Percentiles rank a stretch among this genome's conserved stretches.
phyloP scores from a whole-genome alignment of 2,797 vertebrate species.

The Hippopotamyrus pictus region DNA sequence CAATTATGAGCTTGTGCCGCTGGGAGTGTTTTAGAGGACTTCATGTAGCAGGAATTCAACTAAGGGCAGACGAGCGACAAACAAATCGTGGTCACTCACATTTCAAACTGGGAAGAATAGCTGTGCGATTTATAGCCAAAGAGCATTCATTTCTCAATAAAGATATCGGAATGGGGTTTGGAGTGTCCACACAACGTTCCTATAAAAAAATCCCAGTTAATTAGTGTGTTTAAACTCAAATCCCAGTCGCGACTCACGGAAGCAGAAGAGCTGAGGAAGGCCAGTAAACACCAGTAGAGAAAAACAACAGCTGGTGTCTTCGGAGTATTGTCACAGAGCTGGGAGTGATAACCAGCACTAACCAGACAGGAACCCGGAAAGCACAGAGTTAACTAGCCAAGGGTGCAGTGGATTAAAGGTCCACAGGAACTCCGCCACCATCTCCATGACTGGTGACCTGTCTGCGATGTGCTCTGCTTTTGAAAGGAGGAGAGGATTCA shows the following conservation, averaged over 20 bases:
- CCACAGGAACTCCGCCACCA: background rate
- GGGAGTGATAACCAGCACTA: background rate
- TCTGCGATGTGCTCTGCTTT: background rate
- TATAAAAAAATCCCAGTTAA: background rate
- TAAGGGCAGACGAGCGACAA: constrained; percentile 39
- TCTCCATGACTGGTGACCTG: background rate
- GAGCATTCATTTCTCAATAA: background rate
- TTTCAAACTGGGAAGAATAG: constrained; percentile 10
- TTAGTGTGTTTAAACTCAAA: background rate
- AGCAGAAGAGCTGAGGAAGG: background rate
- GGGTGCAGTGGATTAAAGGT: background rate
- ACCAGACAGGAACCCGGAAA: background rate
- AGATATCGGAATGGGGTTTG: background rate
- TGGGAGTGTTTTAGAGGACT: constrained; percentile 46
- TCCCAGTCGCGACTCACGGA: background rate
- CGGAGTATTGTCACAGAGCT: background rate
- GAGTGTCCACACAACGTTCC: background rate
- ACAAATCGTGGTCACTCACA: background rate
- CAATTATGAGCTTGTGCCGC: constrained; percentile 56
- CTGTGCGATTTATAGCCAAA: constrained; percentile 35
- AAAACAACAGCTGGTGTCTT: background rate
- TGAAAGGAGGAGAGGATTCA: background rate
- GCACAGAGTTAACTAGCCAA: background rate
- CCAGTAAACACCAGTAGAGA: background rate
- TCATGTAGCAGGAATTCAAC: constrained; percentile 47